phyloP scores from a whole-genome alignment of 1,140 invertebrate species.

The Hypothenemus hampei region DNA sequence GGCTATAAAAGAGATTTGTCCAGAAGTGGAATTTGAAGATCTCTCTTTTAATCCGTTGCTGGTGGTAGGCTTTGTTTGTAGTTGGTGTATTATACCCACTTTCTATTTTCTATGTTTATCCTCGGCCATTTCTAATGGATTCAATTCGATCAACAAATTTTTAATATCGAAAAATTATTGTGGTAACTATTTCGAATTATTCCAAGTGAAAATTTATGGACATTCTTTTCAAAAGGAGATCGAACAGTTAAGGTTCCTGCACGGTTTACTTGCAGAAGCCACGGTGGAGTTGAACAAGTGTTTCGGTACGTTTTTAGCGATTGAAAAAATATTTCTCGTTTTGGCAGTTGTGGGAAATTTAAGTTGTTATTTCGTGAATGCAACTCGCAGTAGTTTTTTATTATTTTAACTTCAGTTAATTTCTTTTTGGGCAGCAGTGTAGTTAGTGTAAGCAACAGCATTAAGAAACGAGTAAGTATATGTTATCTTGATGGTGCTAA shows the following conservation, averaged over 20 bases:
- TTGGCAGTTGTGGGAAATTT: conserved; percentile 8
- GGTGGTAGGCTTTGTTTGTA: background rate
- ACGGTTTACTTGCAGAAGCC: conserved; percentile 5
- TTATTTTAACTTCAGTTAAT: conserved; percentile 2
- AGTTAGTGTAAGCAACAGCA: background rate
- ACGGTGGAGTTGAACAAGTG: conserved; percentile 11
- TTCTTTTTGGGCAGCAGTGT: background rate
- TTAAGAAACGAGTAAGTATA: conserved; percentile 14
- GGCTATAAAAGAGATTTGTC: background rate
- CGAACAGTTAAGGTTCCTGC: background rate
- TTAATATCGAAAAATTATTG: background rate
- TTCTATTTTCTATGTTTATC: background rate
- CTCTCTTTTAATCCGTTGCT: background rate
- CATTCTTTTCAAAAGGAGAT: background rate
- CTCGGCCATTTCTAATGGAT: background rate
- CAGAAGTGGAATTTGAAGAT: background rate
- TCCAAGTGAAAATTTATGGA: background rate
- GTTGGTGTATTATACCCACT: background rate
- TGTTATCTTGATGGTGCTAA: no score
- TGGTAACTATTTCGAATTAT: background rate
- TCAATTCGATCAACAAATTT: background rate
- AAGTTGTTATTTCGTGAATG: conserved; percentile 2
- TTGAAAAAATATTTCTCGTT: conserved; percentile 13
- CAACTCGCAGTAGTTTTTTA: background rate
- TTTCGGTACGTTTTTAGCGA: conserved; percentile 9